Evolutionary conservation across 2,888 invertebrate genomes (phyloP).

Genomic region (Callosobruchus maculatus): DNA sequence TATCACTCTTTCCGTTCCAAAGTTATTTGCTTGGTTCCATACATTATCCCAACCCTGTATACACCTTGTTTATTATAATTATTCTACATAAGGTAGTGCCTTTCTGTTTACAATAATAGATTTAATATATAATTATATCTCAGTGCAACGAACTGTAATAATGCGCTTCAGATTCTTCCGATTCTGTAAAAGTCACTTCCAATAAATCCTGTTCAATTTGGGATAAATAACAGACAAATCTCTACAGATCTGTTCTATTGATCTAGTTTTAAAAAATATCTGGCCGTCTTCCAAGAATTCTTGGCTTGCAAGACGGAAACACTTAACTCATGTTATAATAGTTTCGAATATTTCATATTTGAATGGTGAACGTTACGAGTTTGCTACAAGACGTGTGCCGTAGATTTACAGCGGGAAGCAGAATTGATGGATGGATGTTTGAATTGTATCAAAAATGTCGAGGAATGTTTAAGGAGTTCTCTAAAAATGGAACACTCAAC

Average conservation of each 20-base stretch:
- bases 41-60: no score
- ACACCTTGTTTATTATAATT: no score
- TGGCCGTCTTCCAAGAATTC: neutral
- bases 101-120: no score
- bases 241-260: neutral
- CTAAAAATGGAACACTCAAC: no score
- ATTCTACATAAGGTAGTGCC: no score
- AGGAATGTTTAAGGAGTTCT: neutral
- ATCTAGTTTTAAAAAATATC: neutral
- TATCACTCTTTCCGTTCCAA: no score
- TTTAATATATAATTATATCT: no score
- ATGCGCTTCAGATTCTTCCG: neutral
- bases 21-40: no score
- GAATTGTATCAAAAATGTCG: neutral
- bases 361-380: neutral
- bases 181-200: neutral
- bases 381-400: neutral
- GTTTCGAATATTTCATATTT: neutral
- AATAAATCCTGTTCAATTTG: neutral
- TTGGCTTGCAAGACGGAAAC: neutral
- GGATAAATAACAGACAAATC: neutral
- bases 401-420: neutral
- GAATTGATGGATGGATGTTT: neutral
- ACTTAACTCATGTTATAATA: neutral
- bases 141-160: neutral